Conservation (phyloP, 2,113 vertebrate genomes). For the Loxodonta africana region DNA sequence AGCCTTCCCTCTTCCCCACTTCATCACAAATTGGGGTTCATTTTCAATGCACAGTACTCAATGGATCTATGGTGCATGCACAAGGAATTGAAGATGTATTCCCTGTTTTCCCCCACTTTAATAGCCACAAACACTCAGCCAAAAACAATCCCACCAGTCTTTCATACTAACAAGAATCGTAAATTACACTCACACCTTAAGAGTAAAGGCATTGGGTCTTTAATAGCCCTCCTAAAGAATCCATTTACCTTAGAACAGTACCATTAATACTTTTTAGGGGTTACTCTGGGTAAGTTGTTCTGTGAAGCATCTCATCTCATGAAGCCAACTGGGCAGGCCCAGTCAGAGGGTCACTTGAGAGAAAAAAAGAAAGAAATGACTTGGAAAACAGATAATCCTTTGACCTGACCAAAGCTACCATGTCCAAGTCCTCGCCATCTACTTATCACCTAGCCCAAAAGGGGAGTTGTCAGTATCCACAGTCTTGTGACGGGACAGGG, state of each 20-base stretch:
- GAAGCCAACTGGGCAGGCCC: neutral
- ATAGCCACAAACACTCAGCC: neutral
- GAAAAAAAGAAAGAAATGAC: neutral
- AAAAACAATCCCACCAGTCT: neutral
- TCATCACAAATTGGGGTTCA: neutral
- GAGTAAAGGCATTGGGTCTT: neutral
- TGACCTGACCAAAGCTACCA: neutral
- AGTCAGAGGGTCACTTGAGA: neutral
- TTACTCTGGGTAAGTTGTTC: neutral
- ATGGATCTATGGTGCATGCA: neutral
- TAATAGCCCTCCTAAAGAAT: neutral
- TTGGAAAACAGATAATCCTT: neutral
- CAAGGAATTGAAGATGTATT: neutral
- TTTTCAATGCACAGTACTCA: neutral
- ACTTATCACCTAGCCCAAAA: neutral
- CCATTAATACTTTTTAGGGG: neutral
- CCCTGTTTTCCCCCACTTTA: neutral
- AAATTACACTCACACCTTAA: neutral
- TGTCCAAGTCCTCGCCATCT: neutral
- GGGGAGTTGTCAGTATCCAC: neutral
- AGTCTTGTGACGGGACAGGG: neutral
- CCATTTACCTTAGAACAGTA: neutral
- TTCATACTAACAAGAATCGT: neutral
- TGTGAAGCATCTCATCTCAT: neutral
- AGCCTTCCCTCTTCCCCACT: neutral